phyloP scores from a whole-genome alignment of 1,140 invertebrate genomes.

The Panagrolaimus sp. region DNA sequence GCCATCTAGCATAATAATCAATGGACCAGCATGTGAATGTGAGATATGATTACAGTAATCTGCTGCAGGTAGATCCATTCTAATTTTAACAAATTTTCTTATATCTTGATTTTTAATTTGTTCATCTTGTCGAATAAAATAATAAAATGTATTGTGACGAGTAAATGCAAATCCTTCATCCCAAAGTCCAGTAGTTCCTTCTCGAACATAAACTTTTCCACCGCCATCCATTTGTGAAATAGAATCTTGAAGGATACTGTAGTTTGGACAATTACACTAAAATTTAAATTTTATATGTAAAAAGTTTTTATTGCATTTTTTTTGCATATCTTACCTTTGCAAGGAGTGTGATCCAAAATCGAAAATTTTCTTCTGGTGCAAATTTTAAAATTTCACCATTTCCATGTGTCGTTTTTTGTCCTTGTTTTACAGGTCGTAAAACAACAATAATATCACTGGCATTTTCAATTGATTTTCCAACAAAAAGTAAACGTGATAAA shows the following conservation, averaged over 20 bases:
- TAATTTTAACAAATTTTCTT: slow-evolving; percentile 13
- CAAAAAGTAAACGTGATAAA: slow-evolving; percentile 27
- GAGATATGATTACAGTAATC: slow-evolving; percentile 33
- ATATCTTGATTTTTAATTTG: slow-evolving; percentile 30
- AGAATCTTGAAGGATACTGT: slow-evolving; percentile 6
- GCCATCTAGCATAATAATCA: slow-evolving; percentile 33
- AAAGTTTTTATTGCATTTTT: too few relatives aligned
- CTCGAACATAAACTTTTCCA: slow-evolving; percentile 32
- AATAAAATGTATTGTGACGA: slow-evolving; percentile 23
- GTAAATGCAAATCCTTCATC: slow-evolving; percentile 41
- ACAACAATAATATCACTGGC: slow-evolving; percentile 29
- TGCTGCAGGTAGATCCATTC: slow-evolving; percentile 22
- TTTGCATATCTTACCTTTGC: slow-evolving; percentile 12
- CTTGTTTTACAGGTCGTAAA: slow-evolving; percentile 20
- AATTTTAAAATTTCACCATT: slow-evolving; percentile 24
- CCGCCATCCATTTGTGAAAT: slow-evolving; percentile 20
- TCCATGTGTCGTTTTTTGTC: not conserved
- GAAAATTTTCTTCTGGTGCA: slow-evolving; percentile 36
- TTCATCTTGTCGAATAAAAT: slow-evolving; percentile 31
- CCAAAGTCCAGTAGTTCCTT: slow-evolving; percentile 39
- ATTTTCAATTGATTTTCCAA: slow-evolving; percentile 18
- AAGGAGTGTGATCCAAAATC: slow-evolving; percentile 32
- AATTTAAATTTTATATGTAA: too few relatives aligned
- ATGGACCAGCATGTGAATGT: slow-evolving; percentile 27
- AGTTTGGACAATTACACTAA: slow-evolving; percentile 20